phyloP scores from a whole-genome alignment of 2,113 vertebrate species.

The Ceyx melanurus region DNA sequence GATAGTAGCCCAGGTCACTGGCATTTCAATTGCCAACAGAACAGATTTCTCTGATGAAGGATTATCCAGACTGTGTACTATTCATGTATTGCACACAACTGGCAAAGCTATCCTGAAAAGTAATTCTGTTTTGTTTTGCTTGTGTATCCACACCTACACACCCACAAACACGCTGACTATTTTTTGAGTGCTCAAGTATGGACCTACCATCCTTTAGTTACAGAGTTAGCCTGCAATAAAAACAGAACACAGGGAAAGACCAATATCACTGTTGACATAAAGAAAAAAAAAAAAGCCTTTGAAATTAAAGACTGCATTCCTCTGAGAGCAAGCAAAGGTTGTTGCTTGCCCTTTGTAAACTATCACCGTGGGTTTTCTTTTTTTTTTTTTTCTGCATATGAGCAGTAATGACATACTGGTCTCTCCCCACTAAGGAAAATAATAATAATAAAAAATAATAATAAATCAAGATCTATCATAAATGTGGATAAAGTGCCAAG shows the following conservation, averaged over 20 bases:
- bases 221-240: constrained; percentile 38
- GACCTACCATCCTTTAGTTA: constrained; percentile 41
- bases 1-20: neutral
- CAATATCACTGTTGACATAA: constrained; percentile 62
- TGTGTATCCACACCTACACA: neutral
- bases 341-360: neutral
- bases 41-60: neutral
- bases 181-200: neutral
- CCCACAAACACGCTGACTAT: neutral
- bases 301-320: constrained; percentile 16
- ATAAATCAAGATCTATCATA: constrained; percentile 43
- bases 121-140: neutral
- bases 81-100: neutral
- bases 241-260: constrained; percentile 73
- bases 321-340: neutral
- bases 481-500: constrained; percentile 72
- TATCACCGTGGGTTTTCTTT: neutral
- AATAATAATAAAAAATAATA: neutral
- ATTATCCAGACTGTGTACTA: neutral
- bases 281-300: neutral
- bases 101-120: neutral
- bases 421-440: constrained; percentile 61
- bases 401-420: constrained; percentile 66
- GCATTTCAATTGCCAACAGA: neutral
- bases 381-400: neutral